Percentiles rank a stretch among this genome's conserved stretches.
Evolutionary conservation across 2,888 invertebrate genomes (phyloP).

Genomic region (Tenthredo mesomela): DNA sequence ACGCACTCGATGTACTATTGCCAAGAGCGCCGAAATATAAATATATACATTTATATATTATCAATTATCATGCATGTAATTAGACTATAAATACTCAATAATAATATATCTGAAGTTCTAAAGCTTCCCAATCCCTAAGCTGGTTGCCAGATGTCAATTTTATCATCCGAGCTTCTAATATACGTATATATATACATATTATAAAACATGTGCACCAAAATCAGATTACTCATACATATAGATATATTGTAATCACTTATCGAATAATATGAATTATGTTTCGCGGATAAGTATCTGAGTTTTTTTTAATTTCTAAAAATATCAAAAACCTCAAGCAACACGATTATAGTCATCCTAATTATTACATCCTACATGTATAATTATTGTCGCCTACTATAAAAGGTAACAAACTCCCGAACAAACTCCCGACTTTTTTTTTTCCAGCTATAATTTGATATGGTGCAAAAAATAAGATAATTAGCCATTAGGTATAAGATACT

Average conservation of each 20-base stretch:
- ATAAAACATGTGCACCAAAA: neutral
- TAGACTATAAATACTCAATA: neutral
- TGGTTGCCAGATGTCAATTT: constrained; percentile 30
- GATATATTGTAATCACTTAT: neutral
- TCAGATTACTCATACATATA: neutral
- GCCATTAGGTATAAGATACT: neutral
- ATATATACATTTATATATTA: too few species aligned
- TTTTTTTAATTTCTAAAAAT: constrained; percentile 5
- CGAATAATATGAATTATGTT: neutral
- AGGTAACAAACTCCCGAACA: neutral
- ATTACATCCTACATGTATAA: neutral
- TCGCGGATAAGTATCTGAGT: neutral
- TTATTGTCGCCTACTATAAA: neutral
- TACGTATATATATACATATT: neutral
- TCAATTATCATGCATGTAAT: neutral
- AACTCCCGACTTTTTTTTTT: neutral
- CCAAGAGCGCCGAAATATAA: neutral
- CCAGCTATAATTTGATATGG: neutral
- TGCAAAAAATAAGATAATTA: neutral
- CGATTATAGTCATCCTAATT: neutral
- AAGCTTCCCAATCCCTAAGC: neutral
- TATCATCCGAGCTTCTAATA: neutral
- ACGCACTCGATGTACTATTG: neutral
- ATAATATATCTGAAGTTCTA: neutral
- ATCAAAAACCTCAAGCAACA: neutral